These are phyloP conservation scores for Picus viridis DNA, from an alignment of 2,797 vertebrate species.

Conservation along the genomic window DNA sequence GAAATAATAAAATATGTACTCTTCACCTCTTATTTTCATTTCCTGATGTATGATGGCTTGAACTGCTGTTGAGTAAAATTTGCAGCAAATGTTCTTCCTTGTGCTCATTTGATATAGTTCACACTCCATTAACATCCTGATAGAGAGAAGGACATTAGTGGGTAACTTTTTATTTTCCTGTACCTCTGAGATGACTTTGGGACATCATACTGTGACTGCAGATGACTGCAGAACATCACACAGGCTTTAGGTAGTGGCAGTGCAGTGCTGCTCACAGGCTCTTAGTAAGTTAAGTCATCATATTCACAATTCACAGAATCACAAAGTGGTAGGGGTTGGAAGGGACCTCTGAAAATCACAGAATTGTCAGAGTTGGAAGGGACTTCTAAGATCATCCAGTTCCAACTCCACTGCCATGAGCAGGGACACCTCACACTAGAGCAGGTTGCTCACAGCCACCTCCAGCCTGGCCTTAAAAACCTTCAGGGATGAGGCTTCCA, in stretches of 20 bases:
- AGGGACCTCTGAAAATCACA: too few species aligned
- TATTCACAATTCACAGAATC: too few species aligned
- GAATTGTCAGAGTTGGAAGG: too few species aligned
- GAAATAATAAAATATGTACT: constrained; percentile 69
- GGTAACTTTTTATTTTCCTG: constrained; percentile 27
- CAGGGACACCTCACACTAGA: too few species aligned
- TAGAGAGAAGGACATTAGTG: constrained; percentile 50
- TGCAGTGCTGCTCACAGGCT: neutral
- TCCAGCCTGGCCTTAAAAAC: too few species aligned
- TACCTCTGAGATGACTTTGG: constrained; percentile 54
- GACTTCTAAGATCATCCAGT: too few species aligned
- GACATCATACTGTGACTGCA: constrained; percentile 15
- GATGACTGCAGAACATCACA: neutral
- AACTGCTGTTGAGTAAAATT: constrained; percentile 72
- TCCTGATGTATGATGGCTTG: constrained; percentile 54
- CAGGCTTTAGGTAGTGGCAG: neutral
- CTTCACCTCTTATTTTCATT: constrained; percentile 68
- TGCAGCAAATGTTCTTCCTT: constrained; percentile 56
- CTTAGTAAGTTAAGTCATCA: neutral
- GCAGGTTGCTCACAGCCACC: too few species aligned
- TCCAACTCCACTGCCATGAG: too few species aligned
- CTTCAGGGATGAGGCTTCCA: too few species aligned
- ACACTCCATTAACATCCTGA: constrained; percentile 66
- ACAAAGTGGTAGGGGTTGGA: too few species aligned
- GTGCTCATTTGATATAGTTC: constrained; percentile 66